These are phyloP conservation scores for Trypoxylus dichotomus DNA, from an alignment of 1,140 invertebrate species.

Conservation along the genomic window DNA sequence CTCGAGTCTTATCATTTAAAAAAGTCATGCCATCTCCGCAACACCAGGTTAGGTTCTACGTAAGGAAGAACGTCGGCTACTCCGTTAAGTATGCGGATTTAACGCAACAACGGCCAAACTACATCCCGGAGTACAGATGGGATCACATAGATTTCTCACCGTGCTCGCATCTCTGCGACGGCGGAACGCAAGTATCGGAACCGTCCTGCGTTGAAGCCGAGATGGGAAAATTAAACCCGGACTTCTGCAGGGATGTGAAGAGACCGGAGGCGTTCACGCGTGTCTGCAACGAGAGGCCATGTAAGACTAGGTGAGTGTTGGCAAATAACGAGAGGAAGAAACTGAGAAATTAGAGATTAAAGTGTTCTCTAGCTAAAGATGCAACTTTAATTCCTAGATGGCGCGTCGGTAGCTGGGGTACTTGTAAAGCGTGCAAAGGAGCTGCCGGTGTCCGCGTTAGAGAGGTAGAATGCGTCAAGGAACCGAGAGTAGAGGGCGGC, in stretches of 20 bases:
- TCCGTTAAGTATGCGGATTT: slow-evolving; percentile 53
- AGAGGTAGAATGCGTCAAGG: slow-evolving; percentile 56
- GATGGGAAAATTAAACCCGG: slow-evolving; percentile 53
- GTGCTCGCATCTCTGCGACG: slow-evolving; percentile 56
- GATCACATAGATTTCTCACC: slow-evolving; percentile 55
- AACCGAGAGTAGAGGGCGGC: slow-evolving; percentile 49
- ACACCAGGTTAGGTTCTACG: slow-evolving; percentile 51
- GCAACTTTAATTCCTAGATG: slow-evolving; percentile 50
- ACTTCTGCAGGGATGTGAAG: slow-evolving; percentile 51
- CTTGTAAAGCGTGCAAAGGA: slow-evolving; percentile 55
- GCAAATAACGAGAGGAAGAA: background rate
- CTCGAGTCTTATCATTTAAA: background rate
- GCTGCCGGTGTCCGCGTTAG: slow-evolving; percentile 52
- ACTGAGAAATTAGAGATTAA: background rate
- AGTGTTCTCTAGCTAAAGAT: background rate
- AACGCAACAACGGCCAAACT: slow-evolving; percentile 36
- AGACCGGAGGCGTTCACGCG: slow-evolving; percentile 51
- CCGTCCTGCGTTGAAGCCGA: slow-evolving; percentile 55
- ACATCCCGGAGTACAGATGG: slow-evolving; percentile 55
- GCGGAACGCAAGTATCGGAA: slow-evolving; percentile 53
- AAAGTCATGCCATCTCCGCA: background rate
- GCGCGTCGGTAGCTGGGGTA: slow-evolving; percentile 58
- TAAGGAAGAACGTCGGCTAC: slow-evolving; percentile 52
- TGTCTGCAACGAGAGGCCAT: slow-evolving; percentile 54
- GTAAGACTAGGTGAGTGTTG: slow-evolving; percentile 53